Base-by-base conservation (phyloP, 1,140 invertebrate genomes). In the Teleogryllus occipitalis region DNA sequence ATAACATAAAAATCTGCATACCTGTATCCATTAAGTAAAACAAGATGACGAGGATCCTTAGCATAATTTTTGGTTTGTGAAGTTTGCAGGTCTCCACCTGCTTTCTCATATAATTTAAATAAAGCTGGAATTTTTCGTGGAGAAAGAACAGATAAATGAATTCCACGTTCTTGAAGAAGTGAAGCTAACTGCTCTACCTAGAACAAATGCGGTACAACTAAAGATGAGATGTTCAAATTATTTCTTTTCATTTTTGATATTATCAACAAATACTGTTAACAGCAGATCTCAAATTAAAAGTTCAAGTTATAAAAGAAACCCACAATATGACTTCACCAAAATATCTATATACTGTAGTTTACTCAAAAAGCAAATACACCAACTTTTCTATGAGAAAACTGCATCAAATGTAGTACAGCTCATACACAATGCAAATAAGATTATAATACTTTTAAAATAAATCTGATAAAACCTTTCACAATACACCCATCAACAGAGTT, bases 11-110 rank as follows among this genome's bases (percentile, higher is more conserved):
- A 77, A 15, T 27, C 48, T 22, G 14, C 80, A 82, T 83, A 88
- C 87, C 89, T 90, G 82, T 89, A 94, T 22, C 93, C 93, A 85
- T 92, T 93, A 0, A 97, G 85, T 10, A 97, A 86, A 8, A 97
- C 93, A 78, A 97, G 87, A 87, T 97, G 95, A 18, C 95, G 86
- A 0, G 92, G 90, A 86, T 97, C 96, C 87, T 96, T 95, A 0
- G 96, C 94, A 85, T 96, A 98, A 84, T 97, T 97, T 85, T 97
- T 96, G 7, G 91, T 94, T 80, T 94, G 91, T 0, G 92, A 92
- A 0, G 91, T 89, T 49, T 89, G 89, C 14, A 96, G 86, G 87
- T 97, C 95, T 0, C 95, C 95, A 14, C 95, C 95, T 15, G 94
- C 94, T 85, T 94, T 93, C 83, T 95, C 93, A 84, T 94, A 95